A percentile compares a stretch with the other conserved stretches of the same genome.
phyloP scores from a whole-genome alignment of 1,140 invertebrate species.

The Coptotermes formosanus region DNA sequence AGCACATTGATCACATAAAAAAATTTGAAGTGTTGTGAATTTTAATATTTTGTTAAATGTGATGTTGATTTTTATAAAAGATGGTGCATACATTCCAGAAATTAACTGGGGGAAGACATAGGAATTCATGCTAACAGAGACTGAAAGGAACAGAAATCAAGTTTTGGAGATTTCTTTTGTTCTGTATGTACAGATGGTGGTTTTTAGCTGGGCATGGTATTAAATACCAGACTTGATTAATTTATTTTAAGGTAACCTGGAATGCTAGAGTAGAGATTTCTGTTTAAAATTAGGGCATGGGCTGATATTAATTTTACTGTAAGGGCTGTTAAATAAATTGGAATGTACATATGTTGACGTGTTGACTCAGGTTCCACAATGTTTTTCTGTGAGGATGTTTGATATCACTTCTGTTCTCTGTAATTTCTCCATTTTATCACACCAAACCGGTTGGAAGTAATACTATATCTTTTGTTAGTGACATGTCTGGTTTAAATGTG shows the following conservation, averaged over 20 bases:
- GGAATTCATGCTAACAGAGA: neutral
- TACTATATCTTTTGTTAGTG: too few species aligned
- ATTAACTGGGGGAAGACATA: neutral
- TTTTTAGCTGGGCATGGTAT: neutral
- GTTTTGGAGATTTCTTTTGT: neutral
- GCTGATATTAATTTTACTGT: neutral
- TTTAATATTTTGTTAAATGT: neutral
- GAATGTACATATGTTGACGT: neutral
- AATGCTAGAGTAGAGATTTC: neutral
- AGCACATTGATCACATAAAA: neutral
- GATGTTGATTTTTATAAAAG: conserved; percentile 5
- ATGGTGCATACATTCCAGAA: neutral
- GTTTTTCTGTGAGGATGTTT: too few species aligned
- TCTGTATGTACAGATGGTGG: neutral
- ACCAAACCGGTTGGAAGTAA: too few species aligned
- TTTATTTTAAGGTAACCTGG: neutral
- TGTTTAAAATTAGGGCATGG: neutral
- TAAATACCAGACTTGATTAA: neutral
- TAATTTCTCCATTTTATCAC: too few species aligned
- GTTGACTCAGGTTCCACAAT: too few species aligned
- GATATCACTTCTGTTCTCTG: too few species aligned
- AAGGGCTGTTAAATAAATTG: conserved; percentile 10
- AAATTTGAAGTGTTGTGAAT: conserved; percentile 16
- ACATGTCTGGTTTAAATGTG: too few species aligned
- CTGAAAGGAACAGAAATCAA: neutral